Base-by-base conservation (phyloP, 1,140 invertebrate species). In the Zaprionus kolodkinae region DNA sequence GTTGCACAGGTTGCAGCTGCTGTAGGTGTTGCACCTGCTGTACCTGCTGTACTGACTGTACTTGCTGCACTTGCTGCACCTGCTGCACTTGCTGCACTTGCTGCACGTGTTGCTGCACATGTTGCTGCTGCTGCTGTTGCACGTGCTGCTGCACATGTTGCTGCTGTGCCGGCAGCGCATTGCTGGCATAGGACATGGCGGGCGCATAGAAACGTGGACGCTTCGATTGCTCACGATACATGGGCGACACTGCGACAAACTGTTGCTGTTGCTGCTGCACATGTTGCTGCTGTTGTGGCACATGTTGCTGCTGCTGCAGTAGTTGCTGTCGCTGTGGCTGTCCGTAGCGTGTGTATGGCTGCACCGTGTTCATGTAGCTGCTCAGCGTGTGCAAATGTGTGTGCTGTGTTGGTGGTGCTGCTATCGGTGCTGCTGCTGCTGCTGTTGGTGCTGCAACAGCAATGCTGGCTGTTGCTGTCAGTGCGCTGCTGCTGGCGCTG, bases 301-400 rank as follows among this genome's bases (percentile, higher is more conserved):
- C 33, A 15, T 54, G 52, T n/a, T 78, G 83, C 13, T 54, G 69
- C 30, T 55, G 73, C 33, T 25, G 66, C 48, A 62, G 62, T 38
- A 27, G 52, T 27, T 50, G 52, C 3, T 52, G 57, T 6, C 40
- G 60, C 30, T 48, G 68, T 3, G 72, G 79, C 55, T 88, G 84
- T 0, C 64, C 89, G n/a, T 91, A 91, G 38, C 88, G 88, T 15
- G 81, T 67, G 43, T 72, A 78, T 0, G 89, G 89, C 60, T 91
- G 85, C 25, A 91, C 89, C 0, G 70, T 86, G 65, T 76, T 89
- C 89, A 89, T 91, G 50, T 89, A 89, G 68, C 89, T 91, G 27
- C 89, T 70, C 54, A 91, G 77, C 7, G 82, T 71, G 38, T 89
- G 88, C 13, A 91, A 60, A 56, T 89, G 85, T 13, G 78, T 76